phyloP scores from a whole-genome alignment of 2,888 invertebrate genomes.

The Nemurella pictetii region DNA sequence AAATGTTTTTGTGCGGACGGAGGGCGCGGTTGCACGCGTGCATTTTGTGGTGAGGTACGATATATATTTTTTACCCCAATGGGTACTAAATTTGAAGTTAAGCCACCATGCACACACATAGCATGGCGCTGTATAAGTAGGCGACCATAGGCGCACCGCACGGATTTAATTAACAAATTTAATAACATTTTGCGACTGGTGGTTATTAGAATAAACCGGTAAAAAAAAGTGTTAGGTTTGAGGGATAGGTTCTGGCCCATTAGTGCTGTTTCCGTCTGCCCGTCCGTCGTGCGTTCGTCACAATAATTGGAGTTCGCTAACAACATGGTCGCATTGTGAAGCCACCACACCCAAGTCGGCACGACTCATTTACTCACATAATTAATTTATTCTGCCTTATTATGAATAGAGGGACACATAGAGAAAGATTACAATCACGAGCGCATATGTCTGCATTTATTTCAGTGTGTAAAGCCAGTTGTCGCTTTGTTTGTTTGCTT shows the following conservation, averaged over 20 bases:
- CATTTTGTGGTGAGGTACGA: not conserved
- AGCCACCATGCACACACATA: not conserved
- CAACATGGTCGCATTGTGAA: not conserved
- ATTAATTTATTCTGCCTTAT: not conserved
- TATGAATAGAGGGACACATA: not conserved
- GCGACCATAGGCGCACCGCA: not conserved
- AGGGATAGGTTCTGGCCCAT: not conserved
- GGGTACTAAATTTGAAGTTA: not conserved
- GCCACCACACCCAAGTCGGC: slow-evolving; percentile 7
- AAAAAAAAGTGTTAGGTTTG: not conserved
- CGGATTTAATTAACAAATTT: slow-evolving; percentile 7
- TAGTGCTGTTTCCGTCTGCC: not conserved
- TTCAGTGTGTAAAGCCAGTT: not conserved
- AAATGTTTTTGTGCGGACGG: too few species aligned
- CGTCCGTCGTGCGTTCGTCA: slow-evolving; percentile 20
- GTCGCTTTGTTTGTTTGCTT: not conserved
- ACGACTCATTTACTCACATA: not conserved
- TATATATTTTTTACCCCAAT: too few species aligned
- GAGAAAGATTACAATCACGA: not conserved
- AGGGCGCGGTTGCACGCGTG: too few species aligned
- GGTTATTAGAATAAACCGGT: not conserved
- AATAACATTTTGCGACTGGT: slow-evolving; percentile 8
- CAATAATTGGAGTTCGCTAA: not conserved
- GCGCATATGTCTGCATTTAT: not conserved
- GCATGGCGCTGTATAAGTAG: not conserved